Evolutionary conservation across 2,888 invertebrate species (phyloP).

Genomic region (Gari tellinella): DNA sequence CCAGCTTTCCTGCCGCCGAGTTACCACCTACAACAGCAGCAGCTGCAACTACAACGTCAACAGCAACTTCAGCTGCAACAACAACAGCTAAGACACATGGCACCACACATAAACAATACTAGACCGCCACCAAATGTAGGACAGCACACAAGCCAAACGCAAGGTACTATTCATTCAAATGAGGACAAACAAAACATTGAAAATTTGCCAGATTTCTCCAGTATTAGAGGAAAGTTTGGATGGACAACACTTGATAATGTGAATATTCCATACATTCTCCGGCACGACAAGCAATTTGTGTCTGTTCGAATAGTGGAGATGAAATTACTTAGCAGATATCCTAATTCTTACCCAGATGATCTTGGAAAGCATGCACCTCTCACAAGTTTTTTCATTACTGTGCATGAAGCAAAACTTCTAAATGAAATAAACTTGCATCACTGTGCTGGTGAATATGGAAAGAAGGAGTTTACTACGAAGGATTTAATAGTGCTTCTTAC

Average conservation of each 20-base stretch:
- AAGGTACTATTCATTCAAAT: background rate
- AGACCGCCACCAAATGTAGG: too few relatives aligned
- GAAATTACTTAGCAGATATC: conserved; percentile 87
- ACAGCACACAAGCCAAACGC: background rate
- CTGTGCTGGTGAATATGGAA: conserved; percentile 95
- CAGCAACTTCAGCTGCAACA: background rate
- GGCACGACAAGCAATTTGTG: conserved; percentile 93
- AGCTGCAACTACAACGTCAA: conserved; percentile 13
- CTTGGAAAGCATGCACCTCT: conserved; percentile 95
- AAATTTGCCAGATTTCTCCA: conserved; percentile 82
- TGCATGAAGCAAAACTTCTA: conserved; percentile 93
- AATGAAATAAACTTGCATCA: conserved; percentile 97
- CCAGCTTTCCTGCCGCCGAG: conserved; percentile 32
- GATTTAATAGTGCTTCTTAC: conserved; percentile 95
- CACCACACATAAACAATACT: too few relatives aligned
- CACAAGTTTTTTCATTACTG: conserved; percentile 96
- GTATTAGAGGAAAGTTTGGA: conserved; percentile 89
- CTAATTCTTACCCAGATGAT: conserved; percentile 88
- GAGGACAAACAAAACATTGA: conserved; percentile 45
- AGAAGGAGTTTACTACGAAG: conserved; percentile 93
- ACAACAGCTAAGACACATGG: background rate
- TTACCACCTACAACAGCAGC: conserved; percentile 29
- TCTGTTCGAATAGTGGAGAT: conserved; percentile 97
- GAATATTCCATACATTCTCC: conserved; percentile 92
- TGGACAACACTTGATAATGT: conserved; percentile 93